Evolutionary conservation across 2,797 vertebrate genomes (phyloP).

Genomic region (Arrhamphus sclerolepis): DNA sequence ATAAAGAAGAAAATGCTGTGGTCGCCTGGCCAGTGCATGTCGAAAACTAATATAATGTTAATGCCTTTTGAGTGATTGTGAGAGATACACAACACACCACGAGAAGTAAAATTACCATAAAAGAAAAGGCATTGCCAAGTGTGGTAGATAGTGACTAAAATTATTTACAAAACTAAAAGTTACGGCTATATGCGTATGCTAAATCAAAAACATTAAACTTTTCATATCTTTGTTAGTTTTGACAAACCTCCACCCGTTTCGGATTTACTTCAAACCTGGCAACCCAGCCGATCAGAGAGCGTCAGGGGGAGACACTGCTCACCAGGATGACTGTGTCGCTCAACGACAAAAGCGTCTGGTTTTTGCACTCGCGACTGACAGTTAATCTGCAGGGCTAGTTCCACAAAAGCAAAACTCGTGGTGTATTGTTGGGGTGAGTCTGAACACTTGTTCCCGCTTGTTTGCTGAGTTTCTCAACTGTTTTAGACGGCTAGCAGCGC

Average conservation of each 20-base stretch:
- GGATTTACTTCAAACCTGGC: slow-evolving; percentile 61
- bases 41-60: too few species aligned
- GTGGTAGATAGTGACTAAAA: too few species aligned
- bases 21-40: too few species aligned
- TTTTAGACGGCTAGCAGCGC: slow-evolving; percentile 56
- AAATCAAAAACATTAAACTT: too few species aligned
- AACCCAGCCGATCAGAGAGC: slow-evolving; percentile 57
- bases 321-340: slow-evolving; percentile 27
- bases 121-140: too few species aligned
- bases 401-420: background rate
- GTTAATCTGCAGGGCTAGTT: background rate
- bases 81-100: too few species aligned
- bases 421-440: slow-evolving; percentile 56
- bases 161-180: too few species aligned
- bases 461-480: slow-evolving; percentile 65
- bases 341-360: slow-evolving; percentile 1
- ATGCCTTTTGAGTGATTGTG: too few species aligned
- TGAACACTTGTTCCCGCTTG: slow-evolving; percentile 35
- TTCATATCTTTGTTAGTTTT: background rate
- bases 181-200: too few species aligned
- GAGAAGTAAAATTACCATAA: too few species aligned
- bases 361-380: slow-evolving; percentile 5
- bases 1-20: too few species aligned
- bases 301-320: slow-evolving; percentile 51
- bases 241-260: slow-evolving; percentile 21